Conservation (phyloP, 2,888 invertebrate genomes). For the Ophion obscuratus region DNA sequence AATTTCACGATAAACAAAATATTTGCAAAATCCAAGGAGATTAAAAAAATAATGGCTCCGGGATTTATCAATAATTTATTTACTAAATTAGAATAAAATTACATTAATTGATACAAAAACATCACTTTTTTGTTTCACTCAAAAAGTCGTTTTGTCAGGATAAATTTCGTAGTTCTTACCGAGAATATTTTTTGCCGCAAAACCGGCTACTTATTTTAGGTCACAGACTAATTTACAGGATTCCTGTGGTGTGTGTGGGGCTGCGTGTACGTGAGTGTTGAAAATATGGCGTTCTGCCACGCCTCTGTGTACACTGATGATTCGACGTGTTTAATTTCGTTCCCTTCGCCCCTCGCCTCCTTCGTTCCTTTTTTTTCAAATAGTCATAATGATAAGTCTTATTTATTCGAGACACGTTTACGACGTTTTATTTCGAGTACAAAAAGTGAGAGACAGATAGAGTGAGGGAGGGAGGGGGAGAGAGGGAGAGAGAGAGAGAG, state of each 20-base stretch:
- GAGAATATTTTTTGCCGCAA: constrained; percentile 15
- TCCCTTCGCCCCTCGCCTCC: constrained; percentile 10
- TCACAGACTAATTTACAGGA: constrained; percentile 24
- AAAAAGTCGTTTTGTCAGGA: background rate
- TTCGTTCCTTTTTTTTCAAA: constrained; percentile 31
- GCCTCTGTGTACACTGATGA: constrained; percentile 67
- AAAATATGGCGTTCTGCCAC: constrained; percentile 55
- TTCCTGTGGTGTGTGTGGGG: background rate
- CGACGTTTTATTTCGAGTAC: constrained; percentile 32
- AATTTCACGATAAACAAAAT: background rate
- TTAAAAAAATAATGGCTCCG: background rate
- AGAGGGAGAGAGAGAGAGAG: background rate
- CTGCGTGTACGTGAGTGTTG: constrained; percentile 21
- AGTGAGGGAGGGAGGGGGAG: constrained; percentile 1
- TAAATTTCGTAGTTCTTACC: background rate
- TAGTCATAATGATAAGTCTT: constrained; percentile 44
- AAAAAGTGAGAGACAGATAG: constrained; percentile 11
- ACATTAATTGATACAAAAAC: background rate
- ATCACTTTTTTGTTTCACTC: background rate
- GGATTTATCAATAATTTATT: background rate
- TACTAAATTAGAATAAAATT: background rate
- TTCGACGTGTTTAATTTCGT: constrained; percentile 62
- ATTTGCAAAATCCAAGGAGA: background rate
- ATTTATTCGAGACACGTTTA: constrained; percentile 52
- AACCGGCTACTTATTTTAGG: constrained; percentile 35